Evolutionary conservation across 2,113 vertebrate genomes (phyloP).

Genomic region (Chaetura pelagica): DNA sequence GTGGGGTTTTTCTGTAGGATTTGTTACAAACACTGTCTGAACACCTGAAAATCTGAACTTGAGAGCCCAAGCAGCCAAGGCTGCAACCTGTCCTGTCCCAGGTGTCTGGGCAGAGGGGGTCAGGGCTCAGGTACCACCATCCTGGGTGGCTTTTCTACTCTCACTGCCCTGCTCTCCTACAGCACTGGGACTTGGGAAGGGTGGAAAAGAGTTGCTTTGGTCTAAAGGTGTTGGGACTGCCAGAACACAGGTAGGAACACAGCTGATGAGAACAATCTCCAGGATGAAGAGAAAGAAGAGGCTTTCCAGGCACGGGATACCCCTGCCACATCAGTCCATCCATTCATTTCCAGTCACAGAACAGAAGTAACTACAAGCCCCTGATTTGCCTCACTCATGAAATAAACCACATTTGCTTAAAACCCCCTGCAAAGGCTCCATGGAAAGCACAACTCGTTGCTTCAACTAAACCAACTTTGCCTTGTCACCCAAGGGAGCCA

Average conservation of each 20-base stretch:
- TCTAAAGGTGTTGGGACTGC: neutral
- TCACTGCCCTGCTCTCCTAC: neutral
- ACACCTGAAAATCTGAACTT: neutral
- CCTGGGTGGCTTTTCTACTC: neutral
- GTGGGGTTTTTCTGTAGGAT: accelerated
- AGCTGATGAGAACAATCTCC: neutral
- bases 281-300: neutral
- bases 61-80: neutral
- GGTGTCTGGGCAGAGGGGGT: accelerated
- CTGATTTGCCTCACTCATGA: neutral
- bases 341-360: neutral
- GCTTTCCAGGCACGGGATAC: neutral
- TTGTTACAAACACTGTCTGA: neutral
- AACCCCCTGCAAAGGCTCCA: neutral
- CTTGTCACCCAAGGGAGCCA: neutral
- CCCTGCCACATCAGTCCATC: neutral
- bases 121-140: neutral
- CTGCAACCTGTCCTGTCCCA: neutral
- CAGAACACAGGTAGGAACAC: neutral
- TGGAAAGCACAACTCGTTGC: accelerated
- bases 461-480: neutral
- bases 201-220: accelerated
- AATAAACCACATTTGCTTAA: neutral
- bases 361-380: neutral
- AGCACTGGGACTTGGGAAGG: accelerated